phyloP scores from a whole-genome alignment of 2,888 invertebrate species.

The Beris morrisii region DNA sequence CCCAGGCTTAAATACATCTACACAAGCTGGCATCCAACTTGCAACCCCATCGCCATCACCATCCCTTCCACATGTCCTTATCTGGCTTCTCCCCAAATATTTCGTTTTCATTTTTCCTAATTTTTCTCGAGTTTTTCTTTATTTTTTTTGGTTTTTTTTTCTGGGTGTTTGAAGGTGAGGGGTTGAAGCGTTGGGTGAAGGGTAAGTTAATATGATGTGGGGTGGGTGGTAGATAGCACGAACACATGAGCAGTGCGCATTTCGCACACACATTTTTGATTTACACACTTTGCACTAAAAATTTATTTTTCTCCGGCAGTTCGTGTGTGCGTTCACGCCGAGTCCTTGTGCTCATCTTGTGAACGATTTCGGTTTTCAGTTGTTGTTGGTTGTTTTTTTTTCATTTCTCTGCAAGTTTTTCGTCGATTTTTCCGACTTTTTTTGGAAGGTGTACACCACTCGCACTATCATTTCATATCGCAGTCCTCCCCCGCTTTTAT shows the following conservation, averaged over 20 bases:
- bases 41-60: background rate
- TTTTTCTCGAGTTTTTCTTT: constrained; percentile 17
- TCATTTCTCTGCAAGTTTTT: constrained; percentile 23
- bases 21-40: background rate
- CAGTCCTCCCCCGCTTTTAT: constrained; percentile 15
- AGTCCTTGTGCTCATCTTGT: background rate
- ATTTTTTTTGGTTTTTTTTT: constrained; percentile 7
- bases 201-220: too few relatives aligned
- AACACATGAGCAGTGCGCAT: constrained; percentile 2
- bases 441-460: constrained; percentile 28
- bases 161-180: background rate
- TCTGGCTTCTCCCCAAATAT: background rate
- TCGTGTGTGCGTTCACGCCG: background rate
- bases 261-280: constrained; percentile 32
- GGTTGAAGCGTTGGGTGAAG: background rate
- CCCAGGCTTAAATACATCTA: background rate
- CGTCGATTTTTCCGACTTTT: constrained; percentile 5
- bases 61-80: background rate
- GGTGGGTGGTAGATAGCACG: background rate
- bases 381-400: constrained; percentile 21
- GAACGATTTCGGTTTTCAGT: constrained; percentile 11
- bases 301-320: constrained; percentile 24
- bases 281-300: constrained; percentile 34
- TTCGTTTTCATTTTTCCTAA: constrained; percentile 28
- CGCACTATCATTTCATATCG: constrained; percentile 21